Evolutionary conservation across 2,888 invertebrate genomes (phyloP).

Genomic region (Nymphalis polychloros): DNA sequence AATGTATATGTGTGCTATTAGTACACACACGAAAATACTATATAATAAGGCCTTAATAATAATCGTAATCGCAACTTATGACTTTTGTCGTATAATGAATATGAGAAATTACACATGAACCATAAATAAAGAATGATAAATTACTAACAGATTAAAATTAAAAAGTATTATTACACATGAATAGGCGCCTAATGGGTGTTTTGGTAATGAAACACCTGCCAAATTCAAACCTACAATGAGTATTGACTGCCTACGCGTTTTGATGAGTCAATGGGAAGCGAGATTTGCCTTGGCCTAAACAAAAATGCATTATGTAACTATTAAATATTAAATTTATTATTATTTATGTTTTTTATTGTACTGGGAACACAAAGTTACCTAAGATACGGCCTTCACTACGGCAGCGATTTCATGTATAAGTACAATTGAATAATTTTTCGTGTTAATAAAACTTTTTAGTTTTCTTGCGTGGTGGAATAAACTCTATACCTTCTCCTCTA

Average conservation of each 20-base stretch:
- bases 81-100: neutral
- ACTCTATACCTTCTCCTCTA: no score
- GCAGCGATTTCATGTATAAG: no score
- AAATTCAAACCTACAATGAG: conserved; percentile 40
- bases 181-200: conserved; percentile 32
- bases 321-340: neutral
- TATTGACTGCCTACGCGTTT: conserved; percentile 41
- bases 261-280: conserved; percentile 43
- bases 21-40: neutral
- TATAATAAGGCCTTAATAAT: neutral
- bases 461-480: no score
- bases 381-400: neutral
- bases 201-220: conserved; percentile 43
- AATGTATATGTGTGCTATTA: no score
- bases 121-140: conserved; percentile 18
- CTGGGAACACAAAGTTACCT: neutral
- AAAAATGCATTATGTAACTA: conserved; percentile 18
- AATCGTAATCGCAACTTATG: neutral
- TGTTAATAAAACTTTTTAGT: no score
- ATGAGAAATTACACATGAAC: conserved; percentile 4
- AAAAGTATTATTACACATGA: conserved; percentile 18
- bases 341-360: neutral
- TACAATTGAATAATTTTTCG: no score
- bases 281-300: conserved; percentile 42
- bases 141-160: conserved; percentile 12